These are phyloP conservation scores for Lates calcarifer DNA, from an alignment of 2,113 vertebrate genomes.

Conservation along the genomic window DNA sequence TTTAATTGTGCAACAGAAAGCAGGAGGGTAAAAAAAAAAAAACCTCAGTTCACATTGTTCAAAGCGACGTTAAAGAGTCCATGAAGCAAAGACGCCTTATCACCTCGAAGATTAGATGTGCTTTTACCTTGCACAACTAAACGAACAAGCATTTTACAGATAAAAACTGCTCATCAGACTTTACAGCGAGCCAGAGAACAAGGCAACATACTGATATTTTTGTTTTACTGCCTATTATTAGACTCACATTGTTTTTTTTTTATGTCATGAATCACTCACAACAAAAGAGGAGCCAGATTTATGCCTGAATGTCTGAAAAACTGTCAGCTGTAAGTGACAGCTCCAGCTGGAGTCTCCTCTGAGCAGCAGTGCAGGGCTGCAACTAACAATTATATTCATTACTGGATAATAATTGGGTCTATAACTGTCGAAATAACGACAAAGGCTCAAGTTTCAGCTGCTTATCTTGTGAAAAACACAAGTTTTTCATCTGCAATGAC, in stretches of 20 bases:
- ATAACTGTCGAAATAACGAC: background rate
- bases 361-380: background rate
- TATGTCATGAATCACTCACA: background rate
- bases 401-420: background rate
- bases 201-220: background rate
- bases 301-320: background rate
- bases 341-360: background rate
- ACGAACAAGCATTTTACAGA: constrained; percentile 16
- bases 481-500: background rate
- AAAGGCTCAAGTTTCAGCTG: background rate
- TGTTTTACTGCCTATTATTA: background rate
- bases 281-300: background rate
- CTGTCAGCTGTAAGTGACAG: constrained; percentile 10
- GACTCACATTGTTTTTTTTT: background rate
- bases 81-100: constrained; percentile 31
- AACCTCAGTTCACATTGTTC: background rate
- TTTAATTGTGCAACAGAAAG: constrained; percentile 26
- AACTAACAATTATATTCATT: background rate
- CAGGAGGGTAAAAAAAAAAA: background rate
- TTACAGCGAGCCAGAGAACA: background rate
- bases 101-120: constrained; percentile 56
- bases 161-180: background rate
- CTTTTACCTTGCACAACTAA: constrained; percentile 14
- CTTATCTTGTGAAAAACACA: background rate
- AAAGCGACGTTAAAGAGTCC: background rate